A percentile compares a stretch with the other conserved stretches of the same genome.
phyloP scores from a whole-genome alignment of 2,888 invertebrate genomes.

The Ernsta delagoae region DNA sequence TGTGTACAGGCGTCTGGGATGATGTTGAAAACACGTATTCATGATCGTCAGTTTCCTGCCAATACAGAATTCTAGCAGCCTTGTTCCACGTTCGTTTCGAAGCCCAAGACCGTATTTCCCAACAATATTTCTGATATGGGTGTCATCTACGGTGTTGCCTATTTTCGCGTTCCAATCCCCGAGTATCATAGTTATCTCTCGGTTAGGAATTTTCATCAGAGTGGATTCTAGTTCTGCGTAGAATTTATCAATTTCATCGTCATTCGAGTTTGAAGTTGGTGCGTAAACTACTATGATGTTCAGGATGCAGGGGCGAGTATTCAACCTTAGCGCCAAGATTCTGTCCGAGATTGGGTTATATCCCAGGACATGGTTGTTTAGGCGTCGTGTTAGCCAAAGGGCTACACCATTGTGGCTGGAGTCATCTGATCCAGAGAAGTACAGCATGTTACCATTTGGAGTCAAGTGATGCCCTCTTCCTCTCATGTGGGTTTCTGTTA shows the following conservation, averaged over 20 bases:
- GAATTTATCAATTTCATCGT: slow-evolving; percentile 5
- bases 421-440: slow-evolving; percentile 2
- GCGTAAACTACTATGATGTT: slow-evolving; percentile 12
- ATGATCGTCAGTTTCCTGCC: slow-evolving; percentile 34
- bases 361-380: background rate
- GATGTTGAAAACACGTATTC: slow-evolving; percentile 42
- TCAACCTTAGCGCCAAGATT: slow-evolving; percentile 1
- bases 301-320: slow-evolving; percentile 7
- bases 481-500: slow-evolving; percentile 7
- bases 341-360: slow-evolving; percentile 12
- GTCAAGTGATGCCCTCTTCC: background rate
- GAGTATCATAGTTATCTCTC: slow-evolving; percentile 17
- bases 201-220: slow-evolving; percentile 2
- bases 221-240: background rate
- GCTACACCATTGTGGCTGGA: slow-evolving; percentile 5
- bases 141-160: slow-evolving; percentile 16
- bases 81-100: slow-evolving; percentile 42
- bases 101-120: slow-evolving; percentile 39
- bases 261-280: slow-evolving; percentile 6
- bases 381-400: background rate
- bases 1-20: slow-evolving; percentile 30
- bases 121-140: slow-evolving; percentile 22
- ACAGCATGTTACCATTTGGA: slow-evolving; percentile 1
- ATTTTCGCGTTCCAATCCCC: slow-evolving; percentile 43
- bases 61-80: slow-evolving; percentile 34